Evolutionary conservation across 1,140 invertebrate genomes (phyloP).

Genomic region (Solenopsis invicta): DNA sequence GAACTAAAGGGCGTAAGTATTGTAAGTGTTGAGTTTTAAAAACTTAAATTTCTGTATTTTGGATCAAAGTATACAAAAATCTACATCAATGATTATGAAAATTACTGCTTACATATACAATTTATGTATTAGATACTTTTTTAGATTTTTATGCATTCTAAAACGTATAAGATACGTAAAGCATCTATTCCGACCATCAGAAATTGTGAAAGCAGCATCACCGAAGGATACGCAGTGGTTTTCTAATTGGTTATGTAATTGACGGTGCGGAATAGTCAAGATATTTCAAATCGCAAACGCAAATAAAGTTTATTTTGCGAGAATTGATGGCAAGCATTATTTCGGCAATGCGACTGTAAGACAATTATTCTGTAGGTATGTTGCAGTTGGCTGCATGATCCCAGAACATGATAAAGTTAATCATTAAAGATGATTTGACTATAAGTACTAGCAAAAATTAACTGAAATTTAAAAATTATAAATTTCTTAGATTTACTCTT

Average conservation of each 20-base stretch:
- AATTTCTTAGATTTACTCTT: too few species aligned
- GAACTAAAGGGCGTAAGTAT: not conserved
- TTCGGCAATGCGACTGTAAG: too few species aligned
- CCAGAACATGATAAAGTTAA: too few species aligned
- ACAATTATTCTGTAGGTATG: too few species aligned
- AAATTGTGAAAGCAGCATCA: slow-evolving; percentile 30
- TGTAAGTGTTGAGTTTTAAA: not conserved
- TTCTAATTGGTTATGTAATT: slow-evolving; percentile 15
- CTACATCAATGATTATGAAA: slow-evolving; percentile 36
- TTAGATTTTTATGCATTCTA: not conserved
- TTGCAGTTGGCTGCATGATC: too few species aligned
- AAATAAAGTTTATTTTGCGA: slow-evolving; percentile 11
- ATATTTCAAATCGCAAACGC: slow-evolving; percentile 42
- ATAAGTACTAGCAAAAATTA: too few species aligned
- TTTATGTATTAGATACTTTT: not conserved
- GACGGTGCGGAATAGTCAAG: not conserved
- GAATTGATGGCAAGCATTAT: too few species aligned
- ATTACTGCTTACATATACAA: not conserved
- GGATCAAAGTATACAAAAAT: not conserved
- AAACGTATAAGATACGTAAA: not conserved
- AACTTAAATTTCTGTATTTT: slow-evolving; percentile 41
- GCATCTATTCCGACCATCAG: not conserved
- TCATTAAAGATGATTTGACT: too few species aligned
- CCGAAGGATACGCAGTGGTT: not conserved
- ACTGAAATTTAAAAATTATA: too few species aligned